Evolutionary conservation across 1,140 invertebrate species (phyloP).

Genomic region (Drosophila pandora): DNA sequence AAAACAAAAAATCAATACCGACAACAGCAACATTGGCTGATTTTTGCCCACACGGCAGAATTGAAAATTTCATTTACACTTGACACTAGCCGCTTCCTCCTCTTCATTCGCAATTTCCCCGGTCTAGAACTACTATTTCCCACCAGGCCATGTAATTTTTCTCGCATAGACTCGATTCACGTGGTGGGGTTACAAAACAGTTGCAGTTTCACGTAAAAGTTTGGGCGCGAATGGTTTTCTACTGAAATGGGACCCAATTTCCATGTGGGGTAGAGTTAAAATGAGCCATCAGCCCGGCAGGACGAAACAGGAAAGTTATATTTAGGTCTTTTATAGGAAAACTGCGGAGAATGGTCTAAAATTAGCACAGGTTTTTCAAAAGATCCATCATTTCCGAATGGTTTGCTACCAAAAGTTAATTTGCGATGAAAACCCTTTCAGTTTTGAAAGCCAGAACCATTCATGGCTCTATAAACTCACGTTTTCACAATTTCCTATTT

Average conservation of each 20-base stretch:
- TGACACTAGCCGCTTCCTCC: conserved; percentile 47
- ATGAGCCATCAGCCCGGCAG: neutral
- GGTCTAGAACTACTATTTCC: conserved; percentile 14
- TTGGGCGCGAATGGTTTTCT: conserved; percentile 19
- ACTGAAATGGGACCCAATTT: conserved; percentile 34
- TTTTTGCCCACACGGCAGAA: conserved; percentile 66
- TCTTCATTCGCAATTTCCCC: neutral
- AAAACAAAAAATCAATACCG: conserved; percentile 70
- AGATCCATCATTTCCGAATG: conserved; percentile 6
- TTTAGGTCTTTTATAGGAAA: too few relatives aligned
- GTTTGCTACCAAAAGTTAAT: neutral
- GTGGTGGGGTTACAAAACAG: conserved; percentile 49
- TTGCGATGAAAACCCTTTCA: neutral
- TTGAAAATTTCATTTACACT: conserved; percentile 77
- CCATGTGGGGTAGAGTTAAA: conserved; percentile 14
- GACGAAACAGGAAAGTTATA: neutral
- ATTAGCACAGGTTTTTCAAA: conserved; percentile 8
- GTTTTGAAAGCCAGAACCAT: neutral
- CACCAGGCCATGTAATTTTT: conserved; percentile 32
- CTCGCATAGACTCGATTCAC: conserved; percentile 25
- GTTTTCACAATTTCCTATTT: neutral
- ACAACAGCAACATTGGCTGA: conserved; percentile 44
- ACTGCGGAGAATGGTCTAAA: neutral
- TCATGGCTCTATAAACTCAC: neutral
- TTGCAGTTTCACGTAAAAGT: conserved; percentile 47